Conservation (phyloP, 2,797 vertebrate genomes). For the Oreochromis grahami region DNA sequence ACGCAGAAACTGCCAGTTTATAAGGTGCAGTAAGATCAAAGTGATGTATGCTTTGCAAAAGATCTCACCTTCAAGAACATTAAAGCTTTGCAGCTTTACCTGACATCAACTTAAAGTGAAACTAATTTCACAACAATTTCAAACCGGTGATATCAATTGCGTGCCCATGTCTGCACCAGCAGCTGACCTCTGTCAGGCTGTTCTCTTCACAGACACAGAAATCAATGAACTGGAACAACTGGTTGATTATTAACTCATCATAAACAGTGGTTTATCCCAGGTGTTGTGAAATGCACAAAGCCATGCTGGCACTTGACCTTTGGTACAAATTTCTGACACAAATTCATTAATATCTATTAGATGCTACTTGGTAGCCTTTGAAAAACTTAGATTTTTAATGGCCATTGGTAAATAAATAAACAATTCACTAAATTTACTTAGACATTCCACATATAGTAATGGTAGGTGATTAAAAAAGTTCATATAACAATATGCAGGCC, state of each 20-base stretch:
- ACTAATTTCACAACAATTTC: background rate
- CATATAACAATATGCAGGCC: background rate
- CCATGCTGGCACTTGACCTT: constrained; percentile 60
- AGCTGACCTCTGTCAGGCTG: constrained; percentile 23
- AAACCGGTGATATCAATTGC: background rate
- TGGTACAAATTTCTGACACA: constrained; percentile 45
- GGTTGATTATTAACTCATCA: constrained; percentile 72
- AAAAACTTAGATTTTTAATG: background rate
- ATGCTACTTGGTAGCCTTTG: background rate
- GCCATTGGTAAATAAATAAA: background rate
- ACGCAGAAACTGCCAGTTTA: background rate
- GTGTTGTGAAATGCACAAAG: constrained; percentile 58
- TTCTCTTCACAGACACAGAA: constrained; percentile 24
- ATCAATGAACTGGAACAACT: constrained; percentile 39
- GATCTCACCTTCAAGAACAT: background rate
- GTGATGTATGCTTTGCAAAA: background rate
- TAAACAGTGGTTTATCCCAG: constrained; percentile 75
- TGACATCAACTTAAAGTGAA: background rate
- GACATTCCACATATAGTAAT: background rate
- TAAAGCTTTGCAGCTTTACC: background rate
- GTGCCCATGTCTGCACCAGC: background rate
- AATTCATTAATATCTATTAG: background rate
- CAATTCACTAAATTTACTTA: background rate
- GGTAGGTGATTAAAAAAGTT: background rate
- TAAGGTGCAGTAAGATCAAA: background rate